Evolutionary conservation across 2,888 invertebrate species (phyloP), one percentile per base, ranked within the genome.

Genomic region (Ormyrus rosae): DNA sequence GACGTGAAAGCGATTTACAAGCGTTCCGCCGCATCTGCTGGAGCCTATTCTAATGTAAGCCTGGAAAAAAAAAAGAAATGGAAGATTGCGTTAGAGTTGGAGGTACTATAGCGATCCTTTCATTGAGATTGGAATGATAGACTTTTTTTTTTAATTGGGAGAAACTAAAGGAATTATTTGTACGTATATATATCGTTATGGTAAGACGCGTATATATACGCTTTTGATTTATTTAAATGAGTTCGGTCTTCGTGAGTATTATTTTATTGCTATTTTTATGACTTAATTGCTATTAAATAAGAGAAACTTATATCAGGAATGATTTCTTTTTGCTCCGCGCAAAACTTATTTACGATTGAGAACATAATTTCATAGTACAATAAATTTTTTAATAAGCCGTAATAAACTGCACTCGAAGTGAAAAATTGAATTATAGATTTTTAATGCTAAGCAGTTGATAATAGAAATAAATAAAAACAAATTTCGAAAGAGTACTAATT

Each of bases 31-130:
- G 89, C 98, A 98, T 90, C 98, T 96, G 92, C 97, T 97, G 63
- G 97, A 97, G 83, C 97, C 97, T 81, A 98, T 97, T 88, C 97
- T 93, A 87, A 98, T 98, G 91, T 98, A 98, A 0, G 97, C 93
- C 93, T 93, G 86, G 55, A 88, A 84, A 80, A 79, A 79, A 34
- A 34, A 11, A 63, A 76, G 9, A 81, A 78, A 70, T 45, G 7
- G 11, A 13, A 46, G 6, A 45, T 61, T 53, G 7, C 10, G 51
- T 75, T 55, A 68, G 51, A 13, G 3, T 11, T 19, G 46, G 6
- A 4, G n/a, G 19, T 51, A 13, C 7, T 4, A 48, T 4, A 55
- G 56, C 48, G 6, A 51, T 61, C 10, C 11, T 7, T 56, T 48
- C 8, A 48, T 64, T 55, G 48, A 19, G 4, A 13, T 64, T 46